phyloP scores from a whole-genome alignment of 1,140 invertebrate species.

The Zaprionus davidi region DNA sequence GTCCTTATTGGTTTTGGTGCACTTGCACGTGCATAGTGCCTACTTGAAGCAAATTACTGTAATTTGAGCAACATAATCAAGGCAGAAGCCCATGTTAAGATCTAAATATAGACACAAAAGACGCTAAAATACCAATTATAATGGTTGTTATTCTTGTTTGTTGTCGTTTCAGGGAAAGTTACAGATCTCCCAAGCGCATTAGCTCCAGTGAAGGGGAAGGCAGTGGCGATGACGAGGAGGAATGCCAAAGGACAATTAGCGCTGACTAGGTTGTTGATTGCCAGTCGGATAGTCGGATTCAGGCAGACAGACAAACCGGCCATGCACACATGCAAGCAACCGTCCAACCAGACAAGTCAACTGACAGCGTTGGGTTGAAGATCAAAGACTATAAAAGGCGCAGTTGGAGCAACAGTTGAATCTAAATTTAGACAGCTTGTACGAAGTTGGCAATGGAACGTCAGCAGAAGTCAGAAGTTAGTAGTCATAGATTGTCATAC shows the following conservation, averaged over 20 bases:
- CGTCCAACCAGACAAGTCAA: not conserved
- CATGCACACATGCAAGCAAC: not conserved
- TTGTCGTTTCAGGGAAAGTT: slow-evolving; percentile 47
- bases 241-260: slow-evolving; percentile 81
- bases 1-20: slow-evolving; percentile 37
- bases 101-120: slow-evolving; percentile 79
- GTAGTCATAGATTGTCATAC: slow-evolving; percentile 75
- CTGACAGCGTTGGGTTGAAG: slow-evolving; percentile 54
- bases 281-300: slow-evolving; percentile 32
- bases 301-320: not conserved
- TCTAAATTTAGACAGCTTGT: slow-evolving; percentile 72
- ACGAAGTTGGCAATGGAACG: slow-evolving; percentile 31
- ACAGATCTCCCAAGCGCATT: slow-evolving; percentile 53
- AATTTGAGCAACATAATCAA: slow-evolving; percentile 77
- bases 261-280: slow-evolving; percentile 55
- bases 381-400: slow-evolving; percentile 80
- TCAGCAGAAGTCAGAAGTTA: slow-evolving; percentile 37
- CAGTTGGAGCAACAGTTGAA: slow-evolving; percentile 60
- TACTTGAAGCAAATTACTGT: slow-evolving; percentile 77
- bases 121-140: slow-evolving; percentile 79
- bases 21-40: slow-evolving; percentile 38
- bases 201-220: slow-evolving; percentile 15
- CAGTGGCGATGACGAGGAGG: slow-evolving; percentile 62
- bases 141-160: slow-evolving; percentile 50
- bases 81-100: slow-evolving; percentile 56